Evolutionary conservation across 2,113 vertebrate species (phyloP), one percentile per base, ranked within the genome.

Genomic region (Bolborhynchus lineola): DNA sequence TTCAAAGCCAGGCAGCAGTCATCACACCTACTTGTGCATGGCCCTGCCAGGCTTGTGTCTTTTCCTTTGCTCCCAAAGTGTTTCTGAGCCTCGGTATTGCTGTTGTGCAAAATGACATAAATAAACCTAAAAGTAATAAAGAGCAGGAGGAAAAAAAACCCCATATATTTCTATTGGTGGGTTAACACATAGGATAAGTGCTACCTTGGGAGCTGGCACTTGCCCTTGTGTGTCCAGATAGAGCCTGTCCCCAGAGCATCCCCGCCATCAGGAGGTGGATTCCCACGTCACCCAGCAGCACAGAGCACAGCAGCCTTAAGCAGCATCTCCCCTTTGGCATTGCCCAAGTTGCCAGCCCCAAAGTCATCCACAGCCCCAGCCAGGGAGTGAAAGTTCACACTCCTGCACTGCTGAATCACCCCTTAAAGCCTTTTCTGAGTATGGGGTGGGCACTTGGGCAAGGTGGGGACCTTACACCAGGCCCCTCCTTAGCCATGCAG

Each of bases 281-380:
- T 68, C 70, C 82, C 5, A 3, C 0, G 2, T 33, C 50, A 33
- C 12, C 23, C 2, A 1, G 25, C 70, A 49, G 82, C 67, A 42
- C 21, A 13, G 68, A 69, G 42, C 50, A 15, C 6, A 2, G 28
- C 44, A 53, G 52, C 62, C 47, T 44, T 44, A 29, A 80, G 70
- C 82, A 90, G 50, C 47, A 50, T 8, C 76, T 75, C 71, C 83
- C 71, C 83, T 47, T 33, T 0, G 0, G 47, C 67, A 77, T 8
- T 0, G 0, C 42, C 57, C 0, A 0, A 41, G 39, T 20, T 1
- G 0, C 26, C 65, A 64, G 71, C 70, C 44, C 28, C 4, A 4
- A 35, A 92, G 35, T 18, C 49, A 80, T 31, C 26, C 47, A 60
- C 52, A 93, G 87, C 47, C 65, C 47, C 4, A 1, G 44, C 42